Percentiles rank a stretch among this genome's conserved stretches.
Conservation (phyloP, 1,140 invertebrate genomes). For the Lucilia sericata region DNA sequence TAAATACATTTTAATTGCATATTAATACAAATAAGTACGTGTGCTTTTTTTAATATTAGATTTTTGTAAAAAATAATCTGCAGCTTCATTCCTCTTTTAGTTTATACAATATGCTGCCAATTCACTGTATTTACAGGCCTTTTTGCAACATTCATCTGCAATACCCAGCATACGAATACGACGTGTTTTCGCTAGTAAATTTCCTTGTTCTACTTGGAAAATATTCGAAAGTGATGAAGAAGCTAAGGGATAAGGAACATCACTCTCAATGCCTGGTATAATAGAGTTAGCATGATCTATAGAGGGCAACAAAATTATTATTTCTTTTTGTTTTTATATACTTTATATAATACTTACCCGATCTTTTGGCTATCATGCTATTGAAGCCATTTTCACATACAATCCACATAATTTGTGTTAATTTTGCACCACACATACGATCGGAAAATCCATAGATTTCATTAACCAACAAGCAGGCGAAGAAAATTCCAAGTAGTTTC, state of each 20-base stretch:
- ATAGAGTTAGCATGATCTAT: background rate
- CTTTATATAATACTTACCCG: background rate
- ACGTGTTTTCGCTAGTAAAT: constrained; percentile 12
- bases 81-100: too few relatives aligned
- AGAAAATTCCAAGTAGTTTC: background rate
- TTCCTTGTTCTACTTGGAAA: constrained; percentile 1
- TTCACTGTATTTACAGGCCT: constrained; percentile 10
- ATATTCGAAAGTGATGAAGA: background rate
- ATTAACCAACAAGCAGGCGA: background rate
- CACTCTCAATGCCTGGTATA: background rate
- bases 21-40: too few relatives aligned
- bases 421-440: background rate
- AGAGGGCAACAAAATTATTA: too few relatives aligned
- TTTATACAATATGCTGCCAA: background rate
- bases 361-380: background rate
- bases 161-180: background rate
- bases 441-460: background rate
- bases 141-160: constrained; percentile 28
- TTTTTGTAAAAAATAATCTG: too few relatives aligned
- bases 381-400: background rate
- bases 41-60: too few relatives aligned
- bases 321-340: too few relatives aligned
- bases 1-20: too few relatives aligned
- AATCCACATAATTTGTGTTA: background rate
- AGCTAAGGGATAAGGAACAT: background rate